A percentile compares a stretch with the other conserved stretches of the same genome.
Conservation (phyloP, 2,888 invertebrate genomes). For the Drosophila nr. perissopoda region DNA sequence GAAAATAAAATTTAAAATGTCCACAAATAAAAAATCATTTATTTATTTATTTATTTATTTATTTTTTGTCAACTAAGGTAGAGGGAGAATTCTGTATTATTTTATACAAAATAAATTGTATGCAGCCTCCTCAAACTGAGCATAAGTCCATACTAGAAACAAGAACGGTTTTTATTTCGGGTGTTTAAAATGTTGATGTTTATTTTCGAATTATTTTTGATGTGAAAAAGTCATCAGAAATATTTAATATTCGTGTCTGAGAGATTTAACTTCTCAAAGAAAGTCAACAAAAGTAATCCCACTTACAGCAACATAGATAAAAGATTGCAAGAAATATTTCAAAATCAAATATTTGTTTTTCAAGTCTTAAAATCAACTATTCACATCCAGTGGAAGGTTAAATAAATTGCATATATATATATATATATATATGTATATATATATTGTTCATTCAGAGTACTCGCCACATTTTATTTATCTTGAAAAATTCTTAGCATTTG, state of each 20-base stretch:
- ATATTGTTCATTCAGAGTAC: neutral
- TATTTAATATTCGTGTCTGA: neutral
- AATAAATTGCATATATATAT: conserved; percentile 2
- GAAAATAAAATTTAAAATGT: neutral
- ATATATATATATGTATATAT: no score
- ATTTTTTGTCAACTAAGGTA: no score
- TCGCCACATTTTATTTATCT: neutral
- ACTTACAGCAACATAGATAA: neutral
- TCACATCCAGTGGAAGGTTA: neutral
- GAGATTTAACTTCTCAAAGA: neutral
- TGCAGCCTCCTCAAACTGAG: neutral
- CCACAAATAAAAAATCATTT: neutral
- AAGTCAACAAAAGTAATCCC: neutral
- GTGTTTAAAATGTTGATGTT: neutral
- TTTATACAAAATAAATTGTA: neutral
- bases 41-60: no score
- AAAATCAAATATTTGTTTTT: neutral
- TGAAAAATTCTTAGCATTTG: neutral
- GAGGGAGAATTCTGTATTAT: no score
- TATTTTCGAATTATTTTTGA: neutral
- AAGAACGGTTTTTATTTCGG: neutral
- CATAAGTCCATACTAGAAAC: neutral
- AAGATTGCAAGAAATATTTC: neutral
- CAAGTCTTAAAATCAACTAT: neutral
- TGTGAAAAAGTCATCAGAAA: neutral